Percentiles rank a stretch among this genome's conserved stretches.
Conservation (phyloP, 2,888 invertebrate species). For the Actias luna region DNA sequence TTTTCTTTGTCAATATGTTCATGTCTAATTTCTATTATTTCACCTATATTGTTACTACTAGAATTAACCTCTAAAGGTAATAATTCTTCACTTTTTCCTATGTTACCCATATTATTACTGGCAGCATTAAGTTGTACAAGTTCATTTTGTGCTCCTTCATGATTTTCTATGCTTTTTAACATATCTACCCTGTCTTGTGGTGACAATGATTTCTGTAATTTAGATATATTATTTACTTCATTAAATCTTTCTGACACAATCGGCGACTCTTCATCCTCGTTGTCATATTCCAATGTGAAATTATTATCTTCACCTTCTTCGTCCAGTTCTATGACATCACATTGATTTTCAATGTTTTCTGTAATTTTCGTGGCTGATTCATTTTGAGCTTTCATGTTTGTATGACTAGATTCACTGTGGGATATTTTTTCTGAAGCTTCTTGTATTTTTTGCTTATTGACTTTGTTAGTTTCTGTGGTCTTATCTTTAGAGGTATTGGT, state of each 20-base stretch:
- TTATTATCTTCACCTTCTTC: constrained; percentile 23
- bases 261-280: constrained; percentile 8
- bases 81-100: constrained; percentile 18
- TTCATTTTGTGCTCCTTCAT: constrained; percentile 18
- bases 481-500: neutral
- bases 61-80: constrained; percentile 15
- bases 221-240: constrained; percentile 4
- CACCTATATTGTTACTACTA: constrained; percentile 20
- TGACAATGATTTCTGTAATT: neutral
- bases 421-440: neutral
- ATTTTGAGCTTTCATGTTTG: neutral
- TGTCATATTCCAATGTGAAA: constrained; percentile 25
- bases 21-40: constrained; percentile 16
- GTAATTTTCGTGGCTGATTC: neutral
- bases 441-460: neutral
- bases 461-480: neutral
- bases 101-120: constrained; percentile 20
- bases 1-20: constrained; percentile 19
- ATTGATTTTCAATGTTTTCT: neutral
- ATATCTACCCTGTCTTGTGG: neutral
- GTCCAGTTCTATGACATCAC: constrained; percentile 9
- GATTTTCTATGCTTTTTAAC: neutral
- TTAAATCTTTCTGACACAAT: neutral
- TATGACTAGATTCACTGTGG: neutral
- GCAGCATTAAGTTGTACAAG: constrained; percentile 15